These are phyloP conservation scores for Trachurus trachurus DNA, from an alignment of 2,797 vertebrate genomes.

Conservation along the genomic window DNA sequence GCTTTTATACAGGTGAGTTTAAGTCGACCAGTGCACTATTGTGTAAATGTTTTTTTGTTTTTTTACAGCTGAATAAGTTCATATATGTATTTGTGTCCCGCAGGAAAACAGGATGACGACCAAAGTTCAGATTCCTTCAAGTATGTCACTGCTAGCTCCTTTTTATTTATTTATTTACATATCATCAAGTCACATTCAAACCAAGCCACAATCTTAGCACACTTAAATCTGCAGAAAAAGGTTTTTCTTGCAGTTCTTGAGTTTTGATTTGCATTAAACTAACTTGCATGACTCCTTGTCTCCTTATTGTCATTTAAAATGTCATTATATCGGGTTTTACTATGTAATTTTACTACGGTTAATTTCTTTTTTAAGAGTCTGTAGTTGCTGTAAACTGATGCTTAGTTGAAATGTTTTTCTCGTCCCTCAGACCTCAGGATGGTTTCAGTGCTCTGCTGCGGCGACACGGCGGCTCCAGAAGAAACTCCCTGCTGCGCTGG, in stretches of 20 bases:
- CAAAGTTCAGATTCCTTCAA: constrained; percentile 67
- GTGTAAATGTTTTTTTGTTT: background rate
- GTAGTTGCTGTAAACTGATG: background rate
- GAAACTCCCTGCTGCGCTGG: constrained; percentile 87
- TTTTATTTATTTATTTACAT: background rate
- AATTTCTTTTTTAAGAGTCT: background rate
- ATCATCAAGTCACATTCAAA: background rate
- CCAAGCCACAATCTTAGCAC: background rate
- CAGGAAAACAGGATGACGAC: constrained; percentile 82
- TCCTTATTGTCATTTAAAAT: background rate
- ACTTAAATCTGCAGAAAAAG: background rate
- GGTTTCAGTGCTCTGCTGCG: constrained; percentile 83
- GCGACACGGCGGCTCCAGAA: constrained; percentile 85
- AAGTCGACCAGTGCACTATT: background rate
- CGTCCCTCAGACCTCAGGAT: constrained; percentile 77
- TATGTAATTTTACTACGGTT: background rate
- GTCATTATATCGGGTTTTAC: background rate
- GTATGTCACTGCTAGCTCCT: constrained; percentile 46
- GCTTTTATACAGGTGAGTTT: constrained; percentile 75
- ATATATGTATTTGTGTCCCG: constrained; percentile 37
- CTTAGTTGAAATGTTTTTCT: background rate
- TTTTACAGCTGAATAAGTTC: background rate
- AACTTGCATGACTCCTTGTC: background rate
- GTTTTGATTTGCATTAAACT: background rate
- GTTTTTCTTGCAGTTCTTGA: background rate